Base-by-base conservation (phyloP, 2,888 invertebrate species). In the Eurois occulta region DNA sequence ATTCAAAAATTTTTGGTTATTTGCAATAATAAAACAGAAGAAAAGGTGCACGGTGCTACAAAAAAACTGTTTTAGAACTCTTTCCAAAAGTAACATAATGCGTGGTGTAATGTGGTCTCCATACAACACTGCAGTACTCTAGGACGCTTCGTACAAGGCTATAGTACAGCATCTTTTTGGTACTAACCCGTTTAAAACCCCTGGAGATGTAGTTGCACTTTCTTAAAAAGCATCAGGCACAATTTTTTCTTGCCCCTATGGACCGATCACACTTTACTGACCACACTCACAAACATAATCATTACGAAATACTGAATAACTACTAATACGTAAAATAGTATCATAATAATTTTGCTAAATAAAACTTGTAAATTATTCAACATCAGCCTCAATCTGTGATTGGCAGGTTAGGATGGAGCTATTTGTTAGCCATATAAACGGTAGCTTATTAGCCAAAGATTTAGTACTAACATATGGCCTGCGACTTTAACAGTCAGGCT, bases 401-500 rank as follows among this genome's bases (percentile, higher is more conserved):
- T 41, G 6, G n/a, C n/a, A n/a, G n/a, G 18, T 62, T 28, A 38
- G 28, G 2, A 11, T 13, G 5, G 35, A 6, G 6, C 18, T 5
- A 35, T 38, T 32, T 8, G 3, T 16, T 21, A 28, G 28, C 24
- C 28, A 4, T 21, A 60, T 28, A 65, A 60, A n/a, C 43, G 48
- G 32, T 10, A 75, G 38, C 24, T 48, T 52, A 76, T 68, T 41
- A 28, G 6, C n/a, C 35, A 10, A 69, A 70, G 69, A 79, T 72
- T 62, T 79, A 72, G 55, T 52, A 28, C 69, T 46, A 38, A 58
- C 60, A 43, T 60, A 62, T 71, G 64, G 28, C 41, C 28, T 75
- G 55, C 10, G 16, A 72, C 16, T 71, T 60, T 43, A 69, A 64
- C 48, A 60, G 35, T 13, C 16, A 52, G 13, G 18, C 8, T n/a